phyloP scores from a whole-genome alignment of 1,140 invertebrate species.

The Danaus melanippus region DNA sequence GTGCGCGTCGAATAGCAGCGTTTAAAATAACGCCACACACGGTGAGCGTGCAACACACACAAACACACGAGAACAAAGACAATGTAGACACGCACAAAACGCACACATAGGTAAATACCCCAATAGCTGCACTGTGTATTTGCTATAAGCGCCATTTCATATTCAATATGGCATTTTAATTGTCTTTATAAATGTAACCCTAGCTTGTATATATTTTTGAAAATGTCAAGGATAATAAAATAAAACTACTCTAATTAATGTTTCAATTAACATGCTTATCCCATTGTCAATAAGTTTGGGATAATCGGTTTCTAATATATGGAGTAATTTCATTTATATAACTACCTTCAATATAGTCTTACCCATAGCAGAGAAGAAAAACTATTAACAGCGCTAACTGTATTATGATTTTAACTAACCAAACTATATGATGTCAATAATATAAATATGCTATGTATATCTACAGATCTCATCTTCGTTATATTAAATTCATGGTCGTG shows the following conservation, averaged over 20 bases:
- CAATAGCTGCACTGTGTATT: constrained; percentile 66
- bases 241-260: constrained; percentile 46
- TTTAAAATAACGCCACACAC: constrained; percentile 65
- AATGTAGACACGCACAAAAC: constrained; percentile 71
- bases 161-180: constrained; percentile 13
- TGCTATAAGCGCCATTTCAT: constrained; percentile 59
- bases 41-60: constrained; percentile 74
- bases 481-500: constrained; percentile 15
- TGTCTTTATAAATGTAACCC: constrained; percentile 21
- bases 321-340: constrained; percentile 9
- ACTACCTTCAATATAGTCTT: constrained; percentile 12
- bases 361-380: constrained; percentile 13
- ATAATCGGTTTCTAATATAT: constrained; percentile 25
- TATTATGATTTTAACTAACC: constrained; percentile 13
- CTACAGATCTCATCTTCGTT: constrained; percentile 16
- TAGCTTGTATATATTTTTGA: constrained; percentile 19
- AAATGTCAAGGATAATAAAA: constrained; percentile 34
- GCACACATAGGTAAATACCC: constrained; percentile 60
- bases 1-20: constrained; percentile 64
- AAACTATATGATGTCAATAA: constrained; percentile 17
- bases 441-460: constrained; percentile 13
- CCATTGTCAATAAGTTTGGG: constrained; percentile 50
- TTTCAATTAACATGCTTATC: constrained; percentile 55
- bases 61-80: constrained; percentile 73
- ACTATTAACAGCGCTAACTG: constrained; percentile 17